Evolutionary conservation across 1,140 invertebrate genomes (phyloP).

Genomic region (Oncopodura yosiiana): DNA sequence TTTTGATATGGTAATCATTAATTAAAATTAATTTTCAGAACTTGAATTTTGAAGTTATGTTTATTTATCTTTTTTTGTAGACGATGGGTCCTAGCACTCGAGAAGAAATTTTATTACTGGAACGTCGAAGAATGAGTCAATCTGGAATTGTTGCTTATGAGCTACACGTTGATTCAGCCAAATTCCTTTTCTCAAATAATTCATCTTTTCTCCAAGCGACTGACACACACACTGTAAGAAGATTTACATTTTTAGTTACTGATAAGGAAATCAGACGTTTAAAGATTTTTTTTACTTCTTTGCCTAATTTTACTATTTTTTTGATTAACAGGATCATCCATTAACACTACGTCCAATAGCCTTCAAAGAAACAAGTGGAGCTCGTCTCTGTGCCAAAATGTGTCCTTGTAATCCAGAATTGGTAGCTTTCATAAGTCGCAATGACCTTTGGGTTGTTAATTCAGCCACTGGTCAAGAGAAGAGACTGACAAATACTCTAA

Average conservation of each 20-base stretch:
- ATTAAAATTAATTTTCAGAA: background rate
- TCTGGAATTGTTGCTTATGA: constrained; percentile 93
- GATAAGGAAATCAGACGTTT: background rate
- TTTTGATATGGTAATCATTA: constrained; percentile 13
- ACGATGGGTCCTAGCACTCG: constrained; percentile 44
- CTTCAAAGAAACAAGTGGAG: constrained; percentile 51
- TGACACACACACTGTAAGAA: constrained; percentile 49
- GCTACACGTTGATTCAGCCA: constrained; percentile 63
- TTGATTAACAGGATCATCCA: constrained; percentile 48
- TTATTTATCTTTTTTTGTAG: constrained; percentile 6
- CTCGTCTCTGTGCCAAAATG: constrained; percentile 78
- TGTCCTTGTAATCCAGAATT: constrained; percentile 78
- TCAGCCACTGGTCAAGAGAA: constrained; percentile 57
- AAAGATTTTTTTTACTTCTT: constrained; percentile 4
- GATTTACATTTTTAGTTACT: background rate
- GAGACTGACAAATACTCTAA: constrained; percentile 70
- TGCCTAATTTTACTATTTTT: constrained; percentile 1
- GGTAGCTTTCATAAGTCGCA: constrained; percentile 78
- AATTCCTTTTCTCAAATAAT: constrained; percentile 80
- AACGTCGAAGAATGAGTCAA: constrained; percentile 75
- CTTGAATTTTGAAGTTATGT: too few species aligned
- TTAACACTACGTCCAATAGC: constrained; percentile 61
- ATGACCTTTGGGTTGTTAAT: constrained; percentile 82
- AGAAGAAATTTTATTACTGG: constrained; percentile 82
- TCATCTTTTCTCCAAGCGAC: constrained; percentile 71